Evolutionary conservation across 2,113 vertebrate species (phyloP).

Genomic region (Sphyrna mokarran): DNA sequence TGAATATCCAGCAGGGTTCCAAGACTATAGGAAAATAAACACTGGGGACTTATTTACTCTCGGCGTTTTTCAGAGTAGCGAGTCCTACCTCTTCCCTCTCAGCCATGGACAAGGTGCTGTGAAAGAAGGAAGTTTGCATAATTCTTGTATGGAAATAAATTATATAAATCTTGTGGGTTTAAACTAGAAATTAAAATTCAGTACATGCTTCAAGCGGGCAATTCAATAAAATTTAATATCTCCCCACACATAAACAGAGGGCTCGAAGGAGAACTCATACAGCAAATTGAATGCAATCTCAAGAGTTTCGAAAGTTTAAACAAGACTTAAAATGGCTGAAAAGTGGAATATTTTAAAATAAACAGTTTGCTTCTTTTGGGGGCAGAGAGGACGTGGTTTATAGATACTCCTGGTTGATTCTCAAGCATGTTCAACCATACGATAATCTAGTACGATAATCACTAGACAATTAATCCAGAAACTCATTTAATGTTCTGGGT

Average conservation of each 20-base stretch:
- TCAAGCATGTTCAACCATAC: neutral
- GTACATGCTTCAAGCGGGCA: neutral
- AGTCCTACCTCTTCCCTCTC: neutral
- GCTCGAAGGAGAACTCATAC: neutral
- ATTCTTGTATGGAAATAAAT: conserved; percentile 10
- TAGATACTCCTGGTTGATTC: neutral
- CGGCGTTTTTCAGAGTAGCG: neutral
- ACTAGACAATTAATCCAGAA: too few relatives aligned
- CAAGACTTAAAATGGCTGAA: neutral
- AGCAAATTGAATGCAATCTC: conserved; percentile 16
- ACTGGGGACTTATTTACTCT: conserved; percentile 15
- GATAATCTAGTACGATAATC: too few relatives aligned
- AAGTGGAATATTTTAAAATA: neutral
- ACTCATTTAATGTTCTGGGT: too few relatives aligned
- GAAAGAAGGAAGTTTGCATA: conserved; percentile 32
- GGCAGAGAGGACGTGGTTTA: too few relatives aligned
- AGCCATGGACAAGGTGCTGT: neutral
- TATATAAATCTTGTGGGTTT: conserved; percentile 12
- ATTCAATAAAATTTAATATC: conserved; percentile 27
- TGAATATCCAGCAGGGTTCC: conserved; percentile 23
- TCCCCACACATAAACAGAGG: neutral
- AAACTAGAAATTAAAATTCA: conserved; percentile 27
- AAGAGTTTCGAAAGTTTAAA: neutral
- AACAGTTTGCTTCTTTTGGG: neutral
- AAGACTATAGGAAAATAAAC: neutral